phyloP scores from a whole-genome alignment of 30 jellyfish, hydroid and myxozoan species.

The Hydractinia symbiolongicarpus region DNA sequence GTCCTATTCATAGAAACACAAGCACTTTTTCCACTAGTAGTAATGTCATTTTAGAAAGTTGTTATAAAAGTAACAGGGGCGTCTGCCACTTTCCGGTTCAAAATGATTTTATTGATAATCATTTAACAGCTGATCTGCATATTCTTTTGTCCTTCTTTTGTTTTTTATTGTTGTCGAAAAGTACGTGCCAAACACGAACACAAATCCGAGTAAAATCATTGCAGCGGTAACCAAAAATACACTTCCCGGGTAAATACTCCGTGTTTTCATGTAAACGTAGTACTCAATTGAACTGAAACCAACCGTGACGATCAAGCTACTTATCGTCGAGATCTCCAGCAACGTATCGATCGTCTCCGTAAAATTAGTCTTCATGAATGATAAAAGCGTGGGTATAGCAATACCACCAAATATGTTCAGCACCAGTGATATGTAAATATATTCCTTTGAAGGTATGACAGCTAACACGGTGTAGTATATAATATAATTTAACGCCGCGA shows the following conservation, averaged over 20 bases:
- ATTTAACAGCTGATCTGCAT: constrained; percentile 26
- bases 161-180: constrained; percentile 23
- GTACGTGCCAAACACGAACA: constrained; percentile 18
- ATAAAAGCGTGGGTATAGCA: constrained; percentile 27
- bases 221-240: constrained; percentile 28
- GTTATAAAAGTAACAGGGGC: too few relatives aligned
- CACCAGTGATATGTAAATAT: background rate
- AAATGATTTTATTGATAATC: constrained; percentile 16
- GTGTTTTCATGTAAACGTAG: constrained; percentile 8
- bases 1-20: too few relatives aligned
- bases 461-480: constrained; percentile 28
- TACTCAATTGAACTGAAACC: constrained; percentile 20
- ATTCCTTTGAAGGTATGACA: background rate
- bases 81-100: too few relatives aligned
- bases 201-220: constrained; percentile 22
- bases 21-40: too few relatives aligned
- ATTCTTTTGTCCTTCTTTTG: constrained; percentile 26
- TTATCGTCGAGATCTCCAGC: constrained; percentile 13
- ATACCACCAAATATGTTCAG: constrained; percentile 32
- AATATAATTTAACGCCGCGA: constrained; percentile 25
- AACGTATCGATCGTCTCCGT: constrained; percentile 8
- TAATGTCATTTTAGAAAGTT: too few relatives aligned
- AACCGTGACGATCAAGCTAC: constrained; percentile 24
- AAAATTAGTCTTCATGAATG: constrained; percentile 30
- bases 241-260: constrained; percentile 26